These are phyloP conservation scores for Drosophila multiciliata DNA, from an alignment of 2,888 invertebrate species.

Conservation along the genomic window DNA sequence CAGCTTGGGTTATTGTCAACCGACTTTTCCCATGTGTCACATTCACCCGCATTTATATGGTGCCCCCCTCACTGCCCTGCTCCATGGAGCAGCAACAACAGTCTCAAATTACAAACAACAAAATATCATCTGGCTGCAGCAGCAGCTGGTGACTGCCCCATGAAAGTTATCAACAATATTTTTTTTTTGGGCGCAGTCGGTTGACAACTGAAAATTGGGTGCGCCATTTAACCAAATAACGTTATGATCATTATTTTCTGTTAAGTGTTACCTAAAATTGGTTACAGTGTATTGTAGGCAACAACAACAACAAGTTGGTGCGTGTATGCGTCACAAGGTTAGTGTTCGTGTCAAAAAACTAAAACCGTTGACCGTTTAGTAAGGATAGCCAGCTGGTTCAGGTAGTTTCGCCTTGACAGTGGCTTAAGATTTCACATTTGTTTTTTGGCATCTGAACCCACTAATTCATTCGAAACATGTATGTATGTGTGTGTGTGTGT, in stretches of 20 bases:
- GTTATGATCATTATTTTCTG: slow-evolving; percentile 10
- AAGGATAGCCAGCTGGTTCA: slow-evolving; percentile 39
- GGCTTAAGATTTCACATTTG: slow-evolving; percentile 57
- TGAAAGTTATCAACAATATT: slow-evolving; percentile 58
- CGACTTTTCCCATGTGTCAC: slow-evolving; percentile 51
- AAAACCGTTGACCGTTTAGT: slow-evolving; percentile 40
- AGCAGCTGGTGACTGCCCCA: slow-evolving; percentile 50
- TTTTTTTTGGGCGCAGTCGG: slow-evolving; percentile 51
- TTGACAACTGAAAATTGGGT: slow-evolving; percentile 60
- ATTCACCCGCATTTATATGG: slow-evolving; percentile 38
- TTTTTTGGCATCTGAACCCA: slow-evolving; percentile 40
- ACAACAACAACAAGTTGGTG: not conserved
- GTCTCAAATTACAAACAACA: slow-evolving; percentile 59
- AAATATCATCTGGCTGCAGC: slow-evolving; percentile 44
- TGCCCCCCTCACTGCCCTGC: not conserved
- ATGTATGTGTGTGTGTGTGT: not conserved
- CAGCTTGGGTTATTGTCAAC: slow-evolving; percentile 21
- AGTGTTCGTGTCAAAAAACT: slow-evolving; percentile 4
- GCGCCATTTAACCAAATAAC: slow-evolving; percentile 41
- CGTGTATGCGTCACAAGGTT: slow-evolving; percentile 54
- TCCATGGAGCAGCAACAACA: not conserved
- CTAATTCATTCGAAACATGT: slow-evolving; percentile 31
- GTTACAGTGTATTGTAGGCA: slow-evolving; percentile 15
- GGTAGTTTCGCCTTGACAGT: slow-evolving; percentile 76
- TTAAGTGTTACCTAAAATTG: slow-evolving; percentile 14